These are phyloP conservation scores for Ditylenchus dipsaci DNA, from an alignment of 1,140 invertebrate species.

Conservation along the genomic window DNA sequence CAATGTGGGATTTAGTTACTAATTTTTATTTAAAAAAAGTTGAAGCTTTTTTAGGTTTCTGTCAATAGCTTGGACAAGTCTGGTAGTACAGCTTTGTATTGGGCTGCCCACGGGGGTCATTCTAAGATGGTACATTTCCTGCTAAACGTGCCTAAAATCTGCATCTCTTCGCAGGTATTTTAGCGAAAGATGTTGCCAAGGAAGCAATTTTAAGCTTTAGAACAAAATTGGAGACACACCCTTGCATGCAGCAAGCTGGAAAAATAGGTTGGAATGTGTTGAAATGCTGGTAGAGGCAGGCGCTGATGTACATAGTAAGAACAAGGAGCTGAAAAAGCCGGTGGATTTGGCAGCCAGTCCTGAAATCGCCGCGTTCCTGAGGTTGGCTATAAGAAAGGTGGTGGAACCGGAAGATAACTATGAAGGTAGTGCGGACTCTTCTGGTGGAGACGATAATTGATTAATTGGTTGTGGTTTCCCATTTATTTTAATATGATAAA, in stretches of 20 bases:
- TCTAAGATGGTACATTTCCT: constrained; percentile 57
- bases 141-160: constrained; percentile 56
- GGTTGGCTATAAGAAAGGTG: constrained; percentile 50
- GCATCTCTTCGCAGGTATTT: constrained; percentile 60
- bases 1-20: constrained; percentile 60
- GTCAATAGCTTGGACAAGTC: constrained; percentile 69
- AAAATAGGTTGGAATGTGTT: constrained; percentile 63
- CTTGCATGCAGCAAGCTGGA: constrained; percentile 63
- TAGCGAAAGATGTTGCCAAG: background rate
- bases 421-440: background rate
- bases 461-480: too few species aligned
- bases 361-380: constrained; percentile 59
- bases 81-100: constrained; percentile 70
- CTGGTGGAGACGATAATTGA: background rate
- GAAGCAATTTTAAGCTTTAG: constrained; percentile 22
- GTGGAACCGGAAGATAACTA: background rate
- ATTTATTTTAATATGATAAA: too few species aligned
- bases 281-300: constrained; percentile 61
- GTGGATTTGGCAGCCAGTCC: constrained; percentile 63
- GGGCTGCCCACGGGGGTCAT: constrained; percentile 67
- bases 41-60: constrained; percentile 61
- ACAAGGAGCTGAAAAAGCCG: constrained; percentile 63
- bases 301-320: constrained; percentile 61
- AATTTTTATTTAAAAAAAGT: background rate
- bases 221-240: constrained; percentile 63